Evolutionary conservation across 2,797 vertebrate species (phyloP).

Genomic region (Phyllotis vaccarum): DNA sequence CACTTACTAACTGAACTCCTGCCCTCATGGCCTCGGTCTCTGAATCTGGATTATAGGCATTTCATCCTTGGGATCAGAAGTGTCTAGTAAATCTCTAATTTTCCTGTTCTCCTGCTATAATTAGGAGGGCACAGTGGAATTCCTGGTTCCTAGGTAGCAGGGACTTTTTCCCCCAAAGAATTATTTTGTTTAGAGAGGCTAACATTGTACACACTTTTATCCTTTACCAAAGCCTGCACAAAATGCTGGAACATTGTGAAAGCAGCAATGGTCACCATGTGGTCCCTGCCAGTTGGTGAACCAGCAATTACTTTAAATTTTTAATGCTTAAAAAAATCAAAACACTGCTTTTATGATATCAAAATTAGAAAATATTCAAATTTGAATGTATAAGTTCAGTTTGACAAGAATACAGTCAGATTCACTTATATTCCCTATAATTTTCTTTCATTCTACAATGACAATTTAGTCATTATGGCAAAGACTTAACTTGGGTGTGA

Average conservation of each 20-base stretch:
- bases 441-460: background rate
- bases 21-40: background rate
- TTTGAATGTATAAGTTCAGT: background rate
- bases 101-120: background rate
- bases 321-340: background rate
- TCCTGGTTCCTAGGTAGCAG: background rate
- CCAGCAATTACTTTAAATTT: background rate
- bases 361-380: slow-evolving; percentile 19
- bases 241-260: background rate
- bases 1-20: background rate
- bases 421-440: background rate
- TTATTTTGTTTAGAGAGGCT: background rate
- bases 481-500: background rate
- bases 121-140: background rate
- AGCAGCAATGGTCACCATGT: background rate
- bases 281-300: background rate
- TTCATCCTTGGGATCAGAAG: background rate
- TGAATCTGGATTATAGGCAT: background rate
- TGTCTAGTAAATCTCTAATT: background rate
- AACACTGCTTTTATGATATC: background rate
- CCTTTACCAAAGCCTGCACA: background rate
- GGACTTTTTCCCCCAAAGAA: background rate
- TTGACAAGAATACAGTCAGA: background rate
- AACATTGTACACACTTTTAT: background rate
- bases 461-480: background rate